phyloP scores from a whole-genome alignment of 2,113 vertebrate genomes.

The Platichthys stellatus region DNA sequence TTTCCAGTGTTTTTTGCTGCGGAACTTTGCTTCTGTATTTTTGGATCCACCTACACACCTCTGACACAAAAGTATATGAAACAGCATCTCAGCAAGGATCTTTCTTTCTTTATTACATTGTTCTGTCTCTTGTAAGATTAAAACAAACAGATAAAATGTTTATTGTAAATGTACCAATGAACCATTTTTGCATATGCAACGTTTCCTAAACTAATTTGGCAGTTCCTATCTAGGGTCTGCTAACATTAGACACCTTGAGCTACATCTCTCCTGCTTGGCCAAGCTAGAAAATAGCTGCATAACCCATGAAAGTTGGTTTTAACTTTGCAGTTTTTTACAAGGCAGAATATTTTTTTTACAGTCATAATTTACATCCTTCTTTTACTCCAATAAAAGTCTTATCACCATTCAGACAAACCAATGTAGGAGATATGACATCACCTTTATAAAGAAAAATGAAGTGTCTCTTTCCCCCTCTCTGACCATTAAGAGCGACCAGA shows the following conservation, averaged over 20 bases:
- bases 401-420: background rate
- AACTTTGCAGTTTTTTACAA: background rate
- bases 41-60: too few species aligned
- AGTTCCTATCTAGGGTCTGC: background rate
- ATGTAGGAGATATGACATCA: background rate
- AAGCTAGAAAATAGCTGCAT: background rate
- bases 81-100: too few species aligned
- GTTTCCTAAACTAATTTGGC: too few species aligned
- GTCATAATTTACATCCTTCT: background rate
- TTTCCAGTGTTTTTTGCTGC: background rate
- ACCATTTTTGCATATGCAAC: too few species aligned
- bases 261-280: background rate
- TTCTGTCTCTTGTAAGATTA: too few species aligned
- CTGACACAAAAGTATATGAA: too few species aligned
- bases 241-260: background rate
- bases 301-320: background rate
- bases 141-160: too few species aligned
- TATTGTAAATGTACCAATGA: too few species aligned
- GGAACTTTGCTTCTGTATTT: background rate
- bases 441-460: background rate
- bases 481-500: conserved; percentile 42
- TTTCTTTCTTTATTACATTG: background rate
- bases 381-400: background rate
- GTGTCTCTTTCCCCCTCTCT: conserved; percentile 1
- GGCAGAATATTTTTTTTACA: background rate